phyloP scores from a whole-genome alignment of 2,113 vertebrate species.

The Callorhinus ursinus region DNA sequence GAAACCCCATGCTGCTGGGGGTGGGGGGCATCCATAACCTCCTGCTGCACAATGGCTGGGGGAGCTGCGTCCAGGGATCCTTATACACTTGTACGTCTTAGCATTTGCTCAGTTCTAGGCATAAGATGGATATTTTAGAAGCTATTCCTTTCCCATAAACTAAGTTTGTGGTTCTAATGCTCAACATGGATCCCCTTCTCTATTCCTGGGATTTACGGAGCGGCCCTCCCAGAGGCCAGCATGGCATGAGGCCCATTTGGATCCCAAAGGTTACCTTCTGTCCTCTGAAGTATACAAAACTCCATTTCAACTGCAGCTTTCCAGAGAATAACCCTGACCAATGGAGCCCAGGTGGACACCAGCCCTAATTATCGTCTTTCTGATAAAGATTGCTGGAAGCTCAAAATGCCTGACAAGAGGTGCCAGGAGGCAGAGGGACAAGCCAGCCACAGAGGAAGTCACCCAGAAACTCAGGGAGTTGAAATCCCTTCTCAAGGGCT shows the following conservation, averaged over 20 bases:
- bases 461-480: neutral
- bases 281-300: neutral
- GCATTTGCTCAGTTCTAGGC: neutral
- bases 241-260: neutral
- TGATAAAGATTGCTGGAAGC: neutral
- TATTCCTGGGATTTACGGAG: neutral
- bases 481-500: neutral
- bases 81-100: rapidly evolving
- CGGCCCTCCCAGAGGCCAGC: neutral
- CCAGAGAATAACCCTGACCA: neutral
- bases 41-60: neutral
- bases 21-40: neutral
- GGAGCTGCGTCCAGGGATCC: neutral
- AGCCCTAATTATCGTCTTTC: neutral
- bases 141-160: neutral
- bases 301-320: neutral
- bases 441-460: neutral
- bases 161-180: no score
- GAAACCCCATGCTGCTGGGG: no score
- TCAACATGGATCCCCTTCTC: neutral
- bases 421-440: neutral
- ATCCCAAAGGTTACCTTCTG: neutral
- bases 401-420: neutral
- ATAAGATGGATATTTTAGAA: neutral
- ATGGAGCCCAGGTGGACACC: neutral